A percentile compares a stretch with the other conserved stretches of the same genome.
phyloP scores from a whole-genome alignment of 1,140 invertebrate species.

The Drosophila repletoides region DNA sequence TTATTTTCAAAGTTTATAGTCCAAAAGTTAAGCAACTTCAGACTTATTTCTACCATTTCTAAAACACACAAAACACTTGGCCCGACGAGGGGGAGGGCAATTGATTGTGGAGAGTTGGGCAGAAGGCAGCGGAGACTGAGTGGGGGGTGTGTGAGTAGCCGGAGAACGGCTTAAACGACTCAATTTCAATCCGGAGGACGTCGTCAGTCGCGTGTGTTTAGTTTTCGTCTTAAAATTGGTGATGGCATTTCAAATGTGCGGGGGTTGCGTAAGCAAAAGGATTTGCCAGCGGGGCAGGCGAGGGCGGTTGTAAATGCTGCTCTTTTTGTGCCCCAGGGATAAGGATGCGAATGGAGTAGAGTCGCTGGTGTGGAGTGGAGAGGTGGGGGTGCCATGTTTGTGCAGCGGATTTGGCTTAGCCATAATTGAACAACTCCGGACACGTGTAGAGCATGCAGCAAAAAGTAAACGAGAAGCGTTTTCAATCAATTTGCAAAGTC shows the following conservation, averaged over 20 bases:
- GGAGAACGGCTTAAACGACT: slow-evolving; percentile 45
- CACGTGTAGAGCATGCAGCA: slow-evolving; percentile 54
- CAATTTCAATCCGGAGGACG: slow-evolving; percentile 50
- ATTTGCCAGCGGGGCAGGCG: neutral
- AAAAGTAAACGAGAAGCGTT: slow-evolving; percentile 33
- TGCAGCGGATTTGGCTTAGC: slow-evolving; percentile 74
- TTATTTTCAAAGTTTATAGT: too few relatives aligned
- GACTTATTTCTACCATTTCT: neutral
- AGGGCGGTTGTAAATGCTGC: slow-evolving; percentile 24
- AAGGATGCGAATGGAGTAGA: neutral
- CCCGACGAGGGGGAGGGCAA: neutral
- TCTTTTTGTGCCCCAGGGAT: slow-evolving; percentile 39
- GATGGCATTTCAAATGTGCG: slow-evolving; percentile 18
- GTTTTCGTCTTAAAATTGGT: slow-evolving; percentile 61
- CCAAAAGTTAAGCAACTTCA: too few relatives aligned
- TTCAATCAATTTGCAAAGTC: slow-evolving; percentile 52
- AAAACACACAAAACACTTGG: slow-evolving; percentile 1
- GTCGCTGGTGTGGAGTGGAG: neutral
- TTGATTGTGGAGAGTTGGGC: too few relatives aligned
- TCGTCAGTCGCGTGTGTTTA: slow-evolving; percentile 65
- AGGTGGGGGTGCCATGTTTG: slow-evolving; percentile 44
- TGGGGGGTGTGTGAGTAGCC: neutral
- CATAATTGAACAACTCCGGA: slow-evolving; percentile 77
- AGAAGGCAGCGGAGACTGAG: neutral
- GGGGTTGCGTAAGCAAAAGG: too few relatives aligned